Evolutionary conservation across 2,797 vertebrate species (phyloP).

Genomic region (Girardinus metallicus): DNA sequence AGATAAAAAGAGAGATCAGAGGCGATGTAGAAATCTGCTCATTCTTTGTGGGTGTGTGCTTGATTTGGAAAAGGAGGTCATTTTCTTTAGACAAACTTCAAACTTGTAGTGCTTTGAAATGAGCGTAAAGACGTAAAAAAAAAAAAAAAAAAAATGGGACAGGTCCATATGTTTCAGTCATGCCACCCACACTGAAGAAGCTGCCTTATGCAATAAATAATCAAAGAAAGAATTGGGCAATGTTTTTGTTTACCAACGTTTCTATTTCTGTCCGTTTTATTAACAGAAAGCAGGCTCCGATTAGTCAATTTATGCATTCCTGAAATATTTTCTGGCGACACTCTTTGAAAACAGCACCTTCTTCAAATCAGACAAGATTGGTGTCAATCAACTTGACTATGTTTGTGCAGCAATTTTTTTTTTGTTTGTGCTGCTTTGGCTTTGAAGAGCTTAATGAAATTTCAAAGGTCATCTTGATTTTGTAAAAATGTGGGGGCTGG

Average conservation of each 20-base stretch:
- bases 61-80: slow-evolving; percentile 32
- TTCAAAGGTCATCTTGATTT: too few species aligned
- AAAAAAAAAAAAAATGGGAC: slow-evolving; percentile 33
- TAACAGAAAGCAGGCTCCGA: not conserved
- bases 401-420: too few species aligned
- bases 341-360: not conserved
- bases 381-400: too few species aligned
- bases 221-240: not conserved
- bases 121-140: not conserved
- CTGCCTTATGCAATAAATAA: not conserved
- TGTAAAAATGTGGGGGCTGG: too few species aligned
- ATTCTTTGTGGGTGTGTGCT: slow-evolving; percentile 1
- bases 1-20: slow-evolving; percentile 13
- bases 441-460: too few species aligned
- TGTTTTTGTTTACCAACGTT: not conserved
- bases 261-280: not conserved
- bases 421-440: too few species aligned
- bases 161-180: slow-evolving; percentile 50
- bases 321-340: not conserved
- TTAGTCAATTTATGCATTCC: not conserved
- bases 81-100: slow-evolving; percentile 22
- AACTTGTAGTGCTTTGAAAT: slow-evolving; percentile 24
- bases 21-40: slow-evolving; percentile 38
- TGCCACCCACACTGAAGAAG: slow-evolving; percentile 10
- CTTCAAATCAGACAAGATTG: too few species aligned